Evolutionary conservation across 1,140 invertebrate species (phyloP).

Genomic region (Aphelenchoides besseyi): DNA sequence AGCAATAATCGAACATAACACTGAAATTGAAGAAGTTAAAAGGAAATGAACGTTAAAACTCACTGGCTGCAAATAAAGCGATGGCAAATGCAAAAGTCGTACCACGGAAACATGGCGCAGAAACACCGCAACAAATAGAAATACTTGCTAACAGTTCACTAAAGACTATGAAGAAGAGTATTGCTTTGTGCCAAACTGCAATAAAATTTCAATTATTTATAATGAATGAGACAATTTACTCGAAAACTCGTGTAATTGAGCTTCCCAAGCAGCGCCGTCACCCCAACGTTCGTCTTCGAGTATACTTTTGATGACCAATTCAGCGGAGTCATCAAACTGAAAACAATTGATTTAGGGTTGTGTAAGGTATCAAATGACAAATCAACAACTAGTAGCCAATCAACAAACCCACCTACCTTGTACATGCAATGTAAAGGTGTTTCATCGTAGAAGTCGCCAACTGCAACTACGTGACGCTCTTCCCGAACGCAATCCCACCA

Average conservation of each 20-base stretch:
- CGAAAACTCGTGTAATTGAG: slow-evolving; percentile 60
- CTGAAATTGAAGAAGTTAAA: slow-evolving; percentile 30
- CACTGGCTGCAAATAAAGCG: slow-evolving; percentile 55
- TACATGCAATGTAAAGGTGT: slow-evolving; percentile 60
- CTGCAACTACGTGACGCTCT: slow-evolving; percentile 51
- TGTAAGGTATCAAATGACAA: no score
- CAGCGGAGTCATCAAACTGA: slow-evolving; percentile 62
- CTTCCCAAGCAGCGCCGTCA: slow-evolving; percentile 59
- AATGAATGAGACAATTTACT: slow-evolving; percentile 21
- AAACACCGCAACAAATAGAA: slow-evolving; percentile 57
- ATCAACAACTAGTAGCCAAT: no score
- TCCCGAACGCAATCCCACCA: slow-evolving; percentile 62
- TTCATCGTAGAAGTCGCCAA: slow-evolving; percentile 62
- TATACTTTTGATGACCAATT: slow-evolving; percentile 59
- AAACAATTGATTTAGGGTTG: no score
- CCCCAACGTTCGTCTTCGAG: slow-evolving; percentile 46
- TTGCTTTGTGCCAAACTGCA: slow-evolving; percentile 59
- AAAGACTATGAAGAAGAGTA: slow-evolving; percentile 60
- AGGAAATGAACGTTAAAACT: slow-evolving; percentile 13
- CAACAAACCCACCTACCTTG: no score
- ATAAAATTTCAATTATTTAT: background rate
- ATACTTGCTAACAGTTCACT: slow-evolving; percentile 55
- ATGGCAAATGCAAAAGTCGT: slow-evolving; percentile 60
- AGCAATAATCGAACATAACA: slow-evolving; percentile 55
- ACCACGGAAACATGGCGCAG: slow-evolving; percentile 60